phyloP scores from a whole-genome alignment of 2,888 invertebrate species.

The Tiliacea aurago region DNA sequence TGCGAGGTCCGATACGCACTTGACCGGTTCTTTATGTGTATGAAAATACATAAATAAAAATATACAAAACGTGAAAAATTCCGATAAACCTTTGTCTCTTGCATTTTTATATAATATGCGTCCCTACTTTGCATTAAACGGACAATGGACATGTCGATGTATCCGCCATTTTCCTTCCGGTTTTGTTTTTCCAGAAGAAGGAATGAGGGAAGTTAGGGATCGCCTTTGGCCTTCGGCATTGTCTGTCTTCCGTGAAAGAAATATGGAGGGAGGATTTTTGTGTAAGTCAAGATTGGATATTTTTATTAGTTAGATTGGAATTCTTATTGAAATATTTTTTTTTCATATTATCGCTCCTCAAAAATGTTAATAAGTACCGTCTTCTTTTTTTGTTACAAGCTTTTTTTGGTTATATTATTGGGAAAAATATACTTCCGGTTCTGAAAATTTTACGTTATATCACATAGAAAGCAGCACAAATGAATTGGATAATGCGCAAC shows the following conservation, averaged over 20 bases:
- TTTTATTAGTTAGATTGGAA: conserved; percentile 30
- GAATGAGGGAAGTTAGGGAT: conserved; percentile 37
- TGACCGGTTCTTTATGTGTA: neutral
- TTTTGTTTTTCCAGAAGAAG: conserved; percentile 48
- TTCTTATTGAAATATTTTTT: conserved; percentile 12
- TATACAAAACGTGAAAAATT: neutral
- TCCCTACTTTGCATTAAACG: conserved; percentile 59
- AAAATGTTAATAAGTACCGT: neutral
- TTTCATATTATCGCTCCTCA: neutral
- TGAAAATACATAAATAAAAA: neutral
- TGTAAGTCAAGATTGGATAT: conserved; percentile 24
- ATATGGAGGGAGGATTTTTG: conserved; percentile 35
- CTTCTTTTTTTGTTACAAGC: neutral
- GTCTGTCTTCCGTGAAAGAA: conserved; percentile 39
- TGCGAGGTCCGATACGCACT: too few relatives aligned
- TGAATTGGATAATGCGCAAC: conserved; percentile 59
- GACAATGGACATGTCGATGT: conserved; percentile 34
- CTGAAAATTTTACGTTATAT: conserved; percentile 1
- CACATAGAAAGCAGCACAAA: conserved; percentile 40
- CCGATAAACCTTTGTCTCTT: conserved; percentile 18
- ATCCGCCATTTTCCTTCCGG: conserved; percentile 36
- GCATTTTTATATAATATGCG: conserved; percentile 35
- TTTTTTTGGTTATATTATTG: neutral
- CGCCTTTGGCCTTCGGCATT: conserved; percentile 33
- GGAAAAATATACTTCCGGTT: neutral